phyloP scores from a whole-genome alignment of 2,888 invertebrate species.

The Yponomeuta malinellus region DNA sequence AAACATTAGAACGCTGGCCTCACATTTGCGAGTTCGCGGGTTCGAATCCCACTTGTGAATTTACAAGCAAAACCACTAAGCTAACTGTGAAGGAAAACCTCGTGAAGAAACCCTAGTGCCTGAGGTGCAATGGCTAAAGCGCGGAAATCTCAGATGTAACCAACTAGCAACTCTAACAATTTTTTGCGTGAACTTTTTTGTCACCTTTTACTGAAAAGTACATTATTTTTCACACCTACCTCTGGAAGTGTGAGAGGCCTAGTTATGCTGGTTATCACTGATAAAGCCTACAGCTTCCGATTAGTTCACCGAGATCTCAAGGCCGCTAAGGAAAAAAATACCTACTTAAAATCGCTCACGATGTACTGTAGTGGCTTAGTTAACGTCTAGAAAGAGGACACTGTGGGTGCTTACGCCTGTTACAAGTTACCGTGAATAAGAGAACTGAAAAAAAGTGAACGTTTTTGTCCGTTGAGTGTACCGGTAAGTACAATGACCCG shows the following conservation, averaged over 20 bases:
- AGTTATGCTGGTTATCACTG: background rate
- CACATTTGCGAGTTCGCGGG: no score
- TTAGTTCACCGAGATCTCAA: background rate
- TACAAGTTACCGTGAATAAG: background rate
- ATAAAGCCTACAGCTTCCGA: background rate
- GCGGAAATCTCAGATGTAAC: no score
- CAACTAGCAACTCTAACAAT: no score
- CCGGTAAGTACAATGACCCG: no score
- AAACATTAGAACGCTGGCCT: no score
- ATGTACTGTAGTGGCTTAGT: background rate
- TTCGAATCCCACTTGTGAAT: no score
- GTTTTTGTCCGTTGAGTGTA: background rate
- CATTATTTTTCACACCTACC: background rate
- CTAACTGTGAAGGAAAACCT: no score
- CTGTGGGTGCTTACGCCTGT: background rate
- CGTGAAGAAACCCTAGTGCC: no score
- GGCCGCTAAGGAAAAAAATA: background rate
- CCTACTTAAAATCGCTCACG: background rate
- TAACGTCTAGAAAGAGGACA: background rate
- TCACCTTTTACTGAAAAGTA: no score
- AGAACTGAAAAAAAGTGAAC: background rate
- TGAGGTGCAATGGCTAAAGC: no score
- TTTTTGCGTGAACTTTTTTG: no score
- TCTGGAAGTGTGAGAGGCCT: background rate
- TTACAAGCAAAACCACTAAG: no score